Evolutionary conservation across 2,113 vertebrate species (phyloP).

Genomic region (Hucho hucho): DNA sequence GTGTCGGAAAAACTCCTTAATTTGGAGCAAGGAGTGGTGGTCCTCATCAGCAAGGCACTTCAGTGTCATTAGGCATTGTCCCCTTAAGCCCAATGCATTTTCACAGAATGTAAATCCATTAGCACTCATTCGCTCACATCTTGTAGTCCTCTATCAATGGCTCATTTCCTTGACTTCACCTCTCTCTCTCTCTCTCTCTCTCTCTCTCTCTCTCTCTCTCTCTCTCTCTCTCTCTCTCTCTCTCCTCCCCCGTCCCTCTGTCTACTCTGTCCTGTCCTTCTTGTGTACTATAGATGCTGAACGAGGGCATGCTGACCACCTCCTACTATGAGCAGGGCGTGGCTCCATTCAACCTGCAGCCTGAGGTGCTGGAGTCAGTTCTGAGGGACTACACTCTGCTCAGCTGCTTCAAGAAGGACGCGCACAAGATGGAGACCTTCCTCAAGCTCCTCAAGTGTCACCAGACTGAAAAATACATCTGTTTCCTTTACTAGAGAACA

Average conservation of each 20-base stretch:
- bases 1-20: constrained; percentile 69
- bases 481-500: constrained; percentile 40
- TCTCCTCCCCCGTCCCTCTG: not conserved
- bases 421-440: constrained; percentile 76
- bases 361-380: constrained; percentile 65
- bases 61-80: not conserved
- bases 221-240: no score
- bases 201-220: no score
- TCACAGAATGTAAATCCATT: no score
- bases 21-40: constrained; percentile 69
- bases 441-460: constrained; percentile 76
- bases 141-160: no score
- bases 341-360: constrained; percentile 44
- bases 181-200: no score
- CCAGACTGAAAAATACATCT: constrained; percentile 64
- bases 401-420: constrained; percentile 76
- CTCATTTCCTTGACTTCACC: not conserved
- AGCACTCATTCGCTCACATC: no score
- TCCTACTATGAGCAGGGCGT: constrained; percentile 39
- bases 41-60: constrained; percentile 71
- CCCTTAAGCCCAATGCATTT: no score
- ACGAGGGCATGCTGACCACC: constrained; percentile 53
- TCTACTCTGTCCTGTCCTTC: not conserved
- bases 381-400: constrained; percentile 68
- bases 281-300: constrained; percentile 61